Conservation (phyloP, 2,797 vertebrate species). For the Pygocentrus nattereri region DNA sequence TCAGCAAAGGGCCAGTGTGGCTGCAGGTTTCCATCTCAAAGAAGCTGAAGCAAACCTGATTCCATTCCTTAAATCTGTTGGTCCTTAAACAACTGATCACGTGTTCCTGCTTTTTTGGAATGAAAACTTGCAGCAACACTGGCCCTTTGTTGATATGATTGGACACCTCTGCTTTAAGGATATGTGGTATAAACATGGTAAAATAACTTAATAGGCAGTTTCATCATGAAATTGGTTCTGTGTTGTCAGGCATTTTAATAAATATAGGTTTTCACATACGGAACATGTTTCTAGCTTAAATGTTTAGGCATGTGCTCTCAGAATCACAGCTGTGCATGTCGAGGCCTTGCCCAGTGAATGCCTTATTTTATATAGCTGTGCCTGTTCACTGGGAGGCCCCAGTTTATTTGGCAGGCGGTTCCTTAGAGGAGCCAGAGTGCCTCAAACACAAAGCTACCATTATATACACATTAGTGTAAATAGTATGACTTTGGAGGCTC, state of each 20-base stretch:
- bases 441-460: constrained; percentile 77
- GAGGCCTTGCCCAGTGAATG: constrained; percentile 48
- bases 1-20: too few relatives aligned
- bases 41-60: too few relatives aligned
- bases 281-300: background rate
- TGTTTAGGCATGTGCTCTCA: background rate
- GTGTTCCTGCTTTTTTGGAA: too few relatives aligned
- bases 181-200: background rate
- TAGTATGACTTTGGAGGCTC: constrained; percentile 64
- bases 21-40: too few relatives aligned
- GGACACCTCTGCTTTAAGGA: too few relatives aligned
- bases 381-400: constrained; percentile 50
- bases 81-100: too few relatives aligned
- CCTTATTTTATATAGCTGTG: constrained; percentile 57
- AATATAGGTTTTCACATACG: background rate
- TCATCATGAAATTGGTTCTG: background rate
- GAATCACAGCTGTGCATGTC: background rate
- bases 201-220: background rate
- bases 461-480: constrained; percentile 66
- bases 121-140: too few relatives aligned
- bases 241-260: background rate
- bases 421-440: constrained; percentile 63
- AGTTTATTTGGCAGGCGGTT: constrained; percentile 57
- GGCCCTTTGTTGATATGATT: too few relatives aligned
- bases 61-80: too few relatives aligned